Percentiles rank a stretch among this genome's conserved stretches.
Conservation (phyloP, 2,797 vertebrate genomes). For the Gymnodraco acuticeps region DNA sequence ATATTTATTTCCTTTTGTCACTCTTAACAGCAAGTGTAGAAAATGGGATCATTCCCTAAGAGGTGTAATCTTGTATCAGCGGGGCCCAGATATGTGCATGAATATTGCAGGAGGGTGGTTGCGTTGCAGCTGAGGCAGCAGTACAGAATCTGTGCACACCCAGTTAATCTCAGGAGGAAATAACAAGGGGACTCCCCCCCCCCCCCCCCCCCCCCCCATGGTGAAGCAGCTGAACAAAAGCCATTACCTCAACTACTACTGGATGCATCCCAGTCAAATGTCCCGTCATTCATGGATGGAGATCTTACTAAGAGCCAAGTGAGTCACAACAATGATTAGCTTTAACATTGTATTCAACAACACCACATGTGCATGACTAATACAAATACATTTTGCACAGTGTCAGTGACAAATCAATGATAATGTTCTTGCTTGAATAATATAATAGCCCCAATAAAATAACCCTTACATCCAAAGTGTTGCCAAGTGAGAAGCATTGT, state of each 20-base stretch:
- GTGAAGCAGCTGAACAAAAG: conserved; percentile 52
- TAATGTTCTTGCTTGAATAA: neutral
- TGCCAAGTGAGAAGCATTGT: neutral
- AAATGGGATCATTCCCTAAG: conserved; percentile 45
- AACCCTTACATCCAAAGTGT: neutral
- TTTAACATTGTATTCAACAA: neutral
- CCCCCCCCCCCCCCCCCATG: conserved; percentile 40
- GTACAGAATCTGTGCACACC: conserved; percentile 46
- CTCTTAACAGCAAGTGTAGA: conserved; percentile 29
- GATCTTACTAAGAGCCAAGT: neutral
- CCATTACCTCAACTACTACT: conserved; percentile 26
- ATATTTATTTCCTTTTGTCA: conserved; percentile 27
- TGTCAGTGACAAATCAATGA: neutral
- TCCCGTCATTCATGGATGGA: conserved; percentile 10
- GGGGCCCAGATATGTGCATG: conserved; percentile 48
- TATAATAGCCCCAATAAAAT: neutral
- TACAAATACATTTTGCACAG: neutral
- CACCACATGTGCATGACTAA: neutral
- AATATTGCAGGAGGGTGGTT: conserved; percentile 62
- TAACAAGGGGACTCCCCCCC: conserved; percentile 44
- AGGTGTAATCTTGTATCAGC: conserved; percentile 58
- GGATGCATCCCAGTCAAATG: conserved; percentile 14
- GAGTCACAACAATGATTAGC: neutral
- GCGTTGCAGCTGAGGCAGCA: conserved; percentile 59
- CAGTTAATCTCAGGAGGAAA: conserved; percentile 62